Evolutionary conservation across 2,113 vertebrate species (phyloP).

Genomic region (Sander lucioperca): DNA sequence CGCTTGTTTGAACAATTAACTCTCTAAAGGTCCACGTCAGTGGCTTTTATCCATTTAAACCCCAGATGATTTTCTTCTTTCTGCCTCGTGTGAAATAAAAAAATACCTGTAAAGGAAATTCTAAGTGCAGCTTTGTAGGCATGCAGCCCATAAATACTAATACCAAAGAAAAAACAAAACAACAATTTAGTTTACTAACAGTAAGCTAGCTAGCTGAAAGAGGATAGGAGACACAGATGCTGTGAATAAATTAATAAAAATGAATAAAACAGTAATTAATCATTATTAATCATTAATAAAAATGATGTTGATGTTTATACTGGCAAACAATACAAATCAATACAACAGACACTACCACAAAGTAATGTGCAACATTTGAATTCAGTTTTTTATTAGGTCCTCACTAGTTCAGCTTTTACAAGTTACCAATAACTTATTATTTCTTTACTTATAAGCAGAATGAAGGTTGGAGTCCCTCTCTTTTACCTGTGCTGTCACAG

Average conservation of each 20-base stretch:
- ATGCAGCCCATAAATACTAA: not conserved
- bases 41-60: slow-evolving; percentile 31
- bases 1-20: slow-evolving; percentile 1
- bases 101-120: not conserved
- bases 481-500: not conserved
- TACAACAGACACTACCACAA: not conserved
- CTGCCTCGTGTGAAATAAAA: not conserved
- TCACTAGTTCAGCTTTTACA: not conserved
- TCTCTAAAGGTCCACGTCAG: not conserved
- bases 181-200: not conserved
- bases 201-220: not conserved
- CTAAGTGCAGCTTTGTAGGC: not conserved
- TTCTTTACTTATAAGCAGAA: not conserved
- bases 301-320: not conserved
- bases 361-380: not conserved
- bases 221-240: not conserved
- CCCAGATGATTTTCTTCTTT: slow-evolving; percentile 8
- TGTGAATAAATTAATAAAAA: not conserved
- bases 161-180: not conserved
- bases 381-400: not conserved
- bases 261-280: no score
- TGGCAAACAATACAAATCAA: slow-evolving; percentile 2
- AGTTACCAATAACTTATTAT: not conserved
- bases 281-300: no score
- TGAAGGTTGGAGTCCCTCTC: no score